These are phyloP conservation scores for Zapornia atra DNA, from an alignment of 2,113 vertebrate species.

Conservation along the genomic window DNA sequence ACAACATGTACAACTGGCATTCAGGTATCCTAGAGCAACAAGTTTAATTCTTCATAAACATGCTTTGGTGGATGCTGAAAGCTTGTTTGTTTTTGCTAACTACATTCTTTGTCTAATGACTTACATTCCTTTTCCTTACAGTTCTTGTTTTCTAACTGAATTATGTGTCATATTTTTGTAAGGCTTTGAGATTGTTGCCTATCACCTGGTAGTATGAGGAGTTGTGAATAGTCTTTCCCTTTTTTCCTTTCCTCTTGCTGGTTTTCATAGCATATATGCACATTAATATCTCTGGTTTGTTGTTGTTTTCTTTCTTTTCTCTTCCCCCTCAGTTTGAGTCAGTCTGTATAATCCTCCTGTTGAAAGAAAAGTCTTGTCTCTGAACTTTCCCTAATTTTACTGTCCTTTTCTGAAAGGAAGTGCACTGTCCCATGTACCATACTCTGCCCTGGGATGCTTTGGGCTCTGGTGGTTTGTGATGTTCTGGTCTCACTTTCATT, in stretches of 20 bases:
- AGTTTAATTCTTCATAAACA: not conserved
- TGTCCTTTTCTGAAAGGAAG: not conserved
- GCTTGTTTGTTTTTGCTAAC: not conserved
- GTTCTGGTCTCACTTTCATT: not conserved
- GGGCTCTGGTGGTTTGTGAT: not conserved
- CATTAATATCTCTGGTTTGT: not conserved
- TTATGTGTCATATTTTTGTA: not conserved
- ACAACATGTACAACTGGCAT: not conserved
- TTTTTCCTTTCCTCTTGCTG: not conserved
- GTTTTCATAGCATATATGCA: not conserved
- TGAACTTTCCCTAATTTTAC: not conserved
- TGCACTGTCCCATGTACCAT: rapidly evolving
- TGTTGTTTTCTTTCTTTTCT: not conserved
- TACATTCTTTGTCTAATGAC: not conserved
- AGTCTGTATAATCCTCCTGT: not conserved
- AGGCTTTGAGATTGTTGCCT: not conserved
- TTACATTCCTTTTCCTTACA: not conserved
- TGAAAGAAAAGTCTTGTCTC: not conserved
- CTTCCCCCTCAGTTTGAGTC: not conserved
- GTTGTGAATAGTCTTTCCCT: not conserved
- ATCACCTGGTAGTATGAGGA: not conserved
- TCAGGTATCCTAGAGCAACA: not conserved
- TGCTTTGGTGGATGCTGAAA: not conserved
- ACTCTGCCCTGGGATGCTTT: not conserved
- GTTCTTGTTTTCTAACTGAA: not conserved